Evolutionary conservation across 2,113 vertebrate species (phyloP), one percentile per base, ranked within the genome.

Genomic region (Porphyrio hochstetteri): DNA sequence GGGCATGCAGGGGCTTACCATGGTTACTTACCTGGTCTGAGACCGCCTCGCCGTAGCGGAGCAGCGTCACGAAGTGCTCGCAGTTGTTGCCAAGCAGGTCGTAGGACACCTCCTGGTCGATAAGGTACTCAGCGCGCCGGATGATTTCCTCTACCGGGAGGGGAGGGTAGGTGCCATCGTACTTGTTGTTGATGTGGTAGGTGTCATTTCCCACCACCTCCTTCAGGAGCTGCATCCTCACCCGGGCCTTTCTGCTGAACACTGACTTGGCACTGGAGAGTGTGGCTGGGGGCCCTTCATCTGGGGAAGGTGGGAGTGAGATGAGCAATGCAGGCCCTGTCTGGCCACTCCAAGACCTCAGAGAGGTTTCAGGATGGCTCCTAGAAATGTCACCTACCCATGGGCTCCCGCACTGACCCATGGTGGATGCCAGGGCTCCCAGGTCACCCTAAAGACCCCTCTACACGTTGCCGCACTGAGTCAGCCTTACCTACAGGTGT

Each of bases 101-200:
- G 24, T 99, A 99, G 2, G 98, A 95, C 95, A 99, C 98, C 88
- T 99, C 99, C 92, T 97, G 98, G 60, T 97, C 98, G 59, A 99
- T 98, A 70, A 98, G 97, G 38, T 76, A 75, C 95, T 99, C 98
- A 0, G 99, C 98, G 4, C 90, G 94, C n/a, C 96, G 89, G 68
- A 99, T 98, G 97, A 99, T 99, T 77, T 99, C 98, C 46, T 93
- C 81, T 88, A 98, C 82, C 0, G 99, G 98, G 24, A 98, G 97
- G 12, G 99, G 99, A 0, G 97, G 82, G 75, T 98, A 97, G 48
- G 96, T 96, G 44, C 97, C 95, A 19, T 99, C 99, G 0, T 99
- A 99, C 95, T 99, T 99, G 93, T 99, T 99, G 97, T 99, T 99
- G 96, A 99, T 97, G 52, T 96, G 95, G 93, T 98, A 99, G 1